Evolutionary conservation across 2,113 vertebrate genomes (phyloP).

Genomic region (Cryptotis parvus): DNA sequence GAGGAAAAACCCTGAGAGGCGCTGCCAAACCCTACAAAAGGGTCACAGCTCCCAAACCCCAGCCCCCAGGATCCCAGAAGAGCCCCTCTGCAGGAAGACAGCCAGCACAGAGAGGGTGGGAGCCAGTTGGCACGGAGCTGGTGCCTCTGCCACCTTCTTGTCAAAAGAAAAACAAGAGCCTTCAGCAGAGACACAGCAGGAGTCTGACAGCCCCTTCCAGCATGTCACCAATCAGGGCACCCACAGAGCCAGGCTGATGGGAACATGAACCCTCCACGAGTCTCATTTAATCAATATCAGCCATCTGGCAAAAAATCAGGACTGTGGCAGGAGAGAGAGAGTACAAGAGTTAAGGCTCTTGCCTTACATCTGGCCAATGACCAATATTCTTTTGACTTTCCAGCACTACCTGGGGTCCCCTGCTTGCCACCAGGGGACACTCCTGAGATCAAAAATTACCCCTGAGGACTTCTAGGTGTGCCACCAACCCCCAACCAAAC

Average conservation of each 20-base stretch:
- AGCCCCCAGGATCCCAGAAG: conserved; percentile 20
- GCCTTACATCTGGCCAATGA: too few relatives aligned
- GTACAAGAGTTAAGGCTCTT: too few relatives aligned
- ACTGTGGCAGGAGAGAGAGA: background rate
- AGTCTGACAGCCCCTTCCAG: background rate
- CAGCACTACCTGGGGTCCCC: too few relatives aligned
- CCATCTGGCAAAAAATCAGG: conserved; percentile 1
- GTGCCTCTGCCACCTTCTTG: conserved; percentile 12
- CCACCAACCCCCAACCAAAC: too few relatives aligned
- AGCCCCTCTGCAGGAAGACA: background rate
- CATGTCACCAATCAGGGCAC: background rate
- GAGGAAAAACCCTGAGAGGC: conserved; percentile 70
- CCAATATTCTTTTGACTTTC: too few relatives aligned
- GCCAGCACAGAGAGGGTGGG: background rate
- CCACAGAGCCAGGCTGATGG: background rate
- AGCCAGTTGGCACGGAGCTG: background rate
- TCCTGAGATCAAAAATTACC: too few relatives aligned
- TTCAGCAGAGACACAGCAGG: conserved; percentile 1
- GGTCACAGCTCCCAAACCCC: conserved; percentile 46
- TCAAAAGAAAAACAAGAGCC: conserved; percentile 63
- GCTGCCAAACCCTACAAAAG: conserved; percentile 61
- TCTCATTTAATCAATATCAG: conserved; percentile 10
- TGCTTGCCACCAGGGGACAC: too few relatives aligned
- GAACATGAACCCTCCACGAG: background rate
- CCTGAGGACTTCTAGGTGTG: too few relatives aligned